Base-by-base conservation (phyloP, 2,888 invertebrate species). In the Aphidius colemani region DNA sequence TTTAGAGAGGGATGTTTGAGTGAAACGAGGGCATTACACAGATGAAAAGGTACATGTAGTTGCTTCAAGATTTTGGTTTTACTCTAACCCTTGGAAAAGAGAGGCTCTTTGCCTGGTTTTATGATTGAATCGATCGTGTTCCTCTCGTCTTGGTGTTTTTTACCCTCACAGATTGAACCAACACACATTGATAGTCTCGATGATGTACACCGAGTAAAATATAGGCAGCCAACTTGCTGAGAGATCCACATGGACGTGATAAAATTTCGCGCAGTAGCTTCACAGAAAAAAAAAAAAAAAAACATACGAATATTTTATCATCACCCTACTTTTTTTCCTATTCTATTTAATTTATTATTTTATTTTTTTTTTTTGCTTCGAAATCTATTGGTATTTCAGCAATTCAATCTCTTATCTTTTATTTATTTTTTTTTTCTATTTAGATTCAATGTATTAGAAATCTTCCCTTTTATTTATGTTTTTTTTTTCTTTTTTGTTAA, bases 91-190 rank as follows among this genome's bases (percentile, higher is more conserved):
- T 50, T 58, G 49, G 53, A 53, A 61, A 55, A 61, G 53, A 46
- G 53, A 53, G 58, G 58, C 63, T 63, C 51, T 57, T 65, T 56
- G 57, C 57, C 51, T 58, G 61, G 60, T 44, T 30, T 18, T 45
- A 51, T 61, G 57, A 65, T 58, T 39, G 53, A 61, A 65, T 65
- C 65, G 65, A 65, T 65, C 65, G 64, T 30, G 30, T 30, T 30
- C 30, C 57, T 39, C n/a, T 57, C 57, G 61, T 53, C 53, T 63
- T 30, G 49, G 57, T 53, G 30, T 57, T 40, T 48, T 46, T 7
- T 56, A 18, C 13, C 8, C 44, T 30, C 45, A 7, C 7, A 9
- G 45, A 46, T 46, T 45, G 40, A 48, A 39, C 46, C 39, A 48
- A 18, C 58, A 48, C 58, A 48, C 51, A 58, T 46, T 51, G 40